phyloP scores from a whole-genome alignment of 2,888 invertebrate species.

The Hypena proboscidalis region DNA sequence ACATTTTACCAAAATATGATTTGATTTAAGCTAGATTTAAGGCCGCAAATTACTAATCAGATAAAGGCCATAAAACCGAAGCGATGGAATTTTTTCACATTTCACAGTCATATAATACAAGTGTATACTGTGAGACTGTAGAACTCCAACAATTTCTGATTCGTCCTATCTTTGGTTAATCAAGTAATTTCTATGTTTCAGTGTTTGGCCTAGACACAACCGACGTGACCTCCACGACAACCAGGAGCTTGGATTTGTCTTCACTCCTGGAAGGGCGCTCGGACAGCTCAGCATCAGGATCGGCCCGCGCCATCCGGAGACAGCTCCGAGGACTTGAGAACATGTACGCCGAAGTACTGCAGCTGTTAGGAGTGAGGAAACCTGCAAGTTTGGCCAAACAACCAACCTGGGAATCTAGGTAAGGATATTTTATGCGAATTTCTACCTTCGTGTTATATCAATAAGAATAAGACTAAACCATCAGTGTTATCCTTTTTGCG shows the following conservation, averaged over 20 bases:
- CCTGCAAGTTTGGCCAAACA: constrained; percentile 58
- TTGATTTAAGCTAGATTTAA: no score
- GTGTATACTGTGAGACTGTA: no score
- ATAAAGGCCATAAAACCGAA: no score
- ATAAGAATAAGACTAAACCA: no score
- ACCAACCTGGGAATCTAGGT: constrained; percentile 64
- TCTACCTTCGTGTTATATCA: no score
- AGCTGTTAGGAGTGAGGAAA: constrained; percentile 72
- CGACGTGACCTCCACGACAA: constrained; percentile 92
- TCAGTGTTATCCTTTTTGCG: no score
- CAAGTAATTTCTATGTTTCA: no score
- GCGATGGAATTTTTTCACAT: no score
- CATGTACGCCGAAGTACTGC: constrained; percentile 93
- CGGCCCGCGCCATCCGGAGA: constrained; percentile 91
- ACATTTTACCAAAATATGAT: no score
- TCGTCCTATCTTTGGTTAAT: background rate
- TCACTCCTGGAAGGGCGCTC: constrained; percentile 91
- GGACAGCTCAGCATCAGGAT: constrained; percentile 90
- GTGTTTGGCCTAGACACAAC: constrained; percentile 90
- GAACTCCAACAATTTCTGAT: no score
- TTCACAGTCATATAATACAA: no score
- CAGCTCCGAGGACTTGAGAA: constrained; percentile 93
- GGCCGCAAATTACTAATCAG: no score
- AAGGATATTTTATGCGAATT: background rate
- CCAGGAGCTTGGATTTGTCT: constrained; percentile 90